Evolutionary conservation across 2,888 invertebrate genomes (phyloP).

Genomic region (Gymnoscelis rufifasciata): DNA sequence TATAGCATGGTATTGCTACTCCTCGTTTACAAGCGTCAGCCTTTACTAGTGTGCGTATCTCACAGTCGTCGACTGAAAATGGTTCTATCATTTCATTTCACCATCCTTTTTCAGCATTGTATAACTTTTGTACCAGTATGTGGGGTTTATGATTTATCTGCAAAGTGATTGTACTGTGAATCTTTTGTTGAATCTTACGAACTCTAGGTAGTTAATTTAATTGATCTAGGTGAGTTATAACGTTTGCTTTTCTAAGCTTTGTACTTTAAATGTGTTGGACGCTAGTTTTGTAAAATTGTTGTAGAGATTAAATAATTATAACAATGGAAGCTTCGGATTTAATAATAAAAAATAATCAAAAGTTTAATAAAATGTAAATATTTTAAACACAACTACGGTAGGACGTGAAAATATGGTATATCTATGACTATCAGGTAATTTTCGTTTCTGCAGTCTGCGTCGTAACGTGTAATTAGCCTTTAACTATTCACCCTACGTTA

Average conservation of each 20-base stretch:
- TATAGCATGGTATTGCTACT: conserved; percentile 1
- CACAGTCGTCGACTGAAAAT: conserved; percentile 64
- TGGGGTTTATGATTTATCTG: conserved; percentile 35
- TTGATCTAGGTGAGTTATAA: not conserved
- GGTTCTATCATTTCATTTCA: conserved; percentile 74
- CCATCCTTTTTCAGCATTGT: conserved; percentile 73
- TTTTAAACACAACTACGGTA: too few species aligned
- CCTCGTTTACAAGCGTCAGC: conserved; percentile 30
- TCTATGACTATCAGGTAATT: too few species aligned
- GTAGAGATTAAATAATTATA: too few species aligned
- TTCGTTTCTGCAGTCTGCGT: too few species aligned
- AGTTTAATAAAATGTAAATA: too few species aligned
- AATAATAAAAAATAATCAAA: too few species aligned
- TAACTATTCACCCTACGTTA: too few species aligned
- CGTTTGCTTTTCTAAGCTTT: not conserved
- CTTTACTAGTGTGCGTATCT: conserved; percentile 46
- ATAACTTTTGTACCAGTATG: conserved; percentile 50
- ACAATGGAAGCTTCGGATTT: too few species aligned
- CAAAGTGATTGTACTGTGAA: conserved; percentile 17
- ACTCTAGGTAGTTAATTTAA: not conserved
- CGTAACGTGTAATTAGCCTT: too few species aligned
- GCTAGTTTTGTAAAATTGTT: too few species aligned
- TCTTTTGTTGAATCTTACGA: conserved; percentile 4
- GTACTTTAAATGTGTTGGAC: too few species aligned
- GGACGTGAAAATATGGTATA: too few species aligned